Evolutionary conservation across 1,140 invertebrate genomes (phyloP), one percentile per base, ranked within the genome.

Genomic region (Sipha flava): DNA sequence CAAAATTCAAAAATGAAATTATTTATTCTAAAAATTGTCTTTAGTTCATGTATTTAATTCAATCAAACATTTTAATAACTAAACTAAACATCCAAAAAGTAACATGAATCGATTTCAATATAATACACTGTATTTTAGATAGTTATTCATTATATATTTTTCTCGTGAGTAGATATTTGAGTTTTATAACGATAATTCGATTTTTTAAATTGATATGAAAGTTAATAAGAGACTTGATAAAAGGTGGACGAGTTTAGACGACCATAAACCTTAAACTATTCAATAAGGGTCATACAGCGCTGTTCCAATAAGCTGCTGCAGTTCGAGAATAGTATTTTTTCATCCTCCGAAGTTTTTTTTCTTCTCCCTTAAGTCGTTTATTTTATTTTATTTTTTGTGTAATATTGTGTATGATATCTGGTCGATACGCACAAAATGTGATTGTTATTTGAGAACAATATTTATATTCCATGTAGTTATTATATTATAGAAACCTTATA

Each of bases 191-290:
- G 37, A 66, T 1, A 66, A 16, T 4, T 40, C 34, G 21, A 52
- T 23, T 43, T 43, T 72, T 5, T 18, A 72, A 31, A 72, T 72
- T 49, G 29, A 72, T n/a, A 49, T 12, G 23, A 47, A 72, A 49
- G 68, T 72, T 49, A n/a, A 49, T 72, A 49, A 70, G 31, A 34
- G 47, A 52, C 47, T 72, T 45, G 18, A 47, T 72, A 45, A 52
- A 72, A 72, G 47, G 68, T 49, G 43, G 16, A 72, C 45, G 26
- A 72, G 43, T 72, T 72, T 49, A n/a, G 31, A 72, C n/a, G 29
- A 52, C 68, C 47, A 18, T 72, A 72, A 72, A 72, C 68, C 68
- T 31, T 72, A 34, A 52, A 72, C 40, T 49, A 72, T 72, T 72
- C 47, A 72, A 72, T 72, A 72, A 72, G 26, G 68, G 68, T 45